Base-by-base conservation (phyloP, 1,140 invertebrate genomes). In the Pseudomyrmex cubaensis region DNA sequence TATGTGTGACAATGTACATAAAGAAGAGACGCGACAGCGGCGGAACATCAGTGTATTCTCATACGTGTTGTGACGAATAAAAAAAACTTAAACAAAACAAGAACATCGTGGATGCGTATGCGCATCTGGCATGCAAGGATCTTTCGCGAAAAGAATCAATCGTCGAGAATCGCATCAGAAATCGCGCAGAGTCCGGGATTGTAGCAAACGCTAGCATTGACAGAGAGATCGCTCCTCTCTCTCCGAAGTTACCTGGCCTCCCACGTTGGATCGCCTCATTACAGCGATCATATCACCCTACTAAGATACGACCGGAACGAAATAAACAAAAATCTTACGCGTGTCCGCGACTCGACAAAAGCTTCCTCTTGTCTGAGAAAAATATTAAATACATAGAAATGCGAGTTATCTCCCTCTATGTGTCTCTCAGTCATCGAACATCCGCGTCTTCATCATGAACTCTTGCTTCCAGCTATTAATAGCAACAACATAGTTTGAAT, bases 201-300 rank as follows among this genome's bases (percentile, higher is more conserved):
- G 70, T 48, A 82, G 20, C n/a, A 85, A 35, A 84, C 89, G 90
- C 92, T 90, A 87, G 92, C 93, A 94, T 93, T 94, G 93, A 93
- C 91, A 86, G 89, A 92, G 92, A 93, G 93, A 84, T 92, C 93
- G 92, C 88, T 92, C 93, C 93, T 93, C 92, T 93, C 92, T 93
- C 92, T 93, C 92, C 92, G 89, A 85, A 89, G 86, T 94, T 94
- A 94, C 93, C 93, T 94, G 92, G 85, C 44, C 59, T 93, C 92
- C 93, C 93, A 87, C 93, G 93, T 93, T 92, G 93, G 90, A 92
- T 85, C 91, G 80, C 90, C 87, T 22, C 75, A 56, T 48, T 52
- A 76, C 12, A 35, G 86, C 87, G 75, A 91, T 85, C 92, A 61
- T 83, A 22, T 84, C 35, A 83, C 59, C 66, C 70, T 76, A 83